These are phyloP conservation scores for Malthinus seriepunctatus DNA, from an alignment of 2,888 invertebrate species.

Conservation along the genomic window DNA sequence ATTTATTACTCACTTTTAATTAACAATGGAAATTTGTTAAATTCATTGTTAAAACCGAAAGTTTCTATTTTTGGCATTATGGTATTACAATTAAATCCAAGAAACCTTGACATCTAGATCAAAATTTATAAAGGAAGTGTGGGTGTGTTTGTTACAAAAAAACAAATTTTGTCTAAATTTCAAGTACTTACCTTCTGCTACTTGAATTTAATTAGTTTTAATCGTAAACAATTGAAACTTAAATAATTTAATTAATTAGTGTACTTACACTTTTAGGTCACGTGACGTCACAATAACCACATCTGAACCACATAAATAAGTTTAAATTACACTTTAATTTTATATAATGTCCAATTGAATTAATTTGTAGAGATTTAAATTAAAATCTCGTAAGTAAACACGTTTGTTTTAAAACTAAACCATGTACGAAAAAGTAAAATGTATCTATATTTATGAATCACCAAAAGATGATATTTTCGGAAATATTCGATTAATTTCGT, in stretches of 20 bases:
- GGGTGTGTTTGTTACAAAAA: not conserved
- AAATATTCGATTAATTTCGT: no score
- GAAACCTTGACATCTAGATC: slow-evolving; percentile 5
- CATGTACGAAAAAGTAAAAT: not conserved
- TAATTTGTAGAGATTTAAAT: not conserved
- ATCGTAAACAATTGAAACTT: not conserved
- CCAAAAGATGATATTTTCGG: no score
- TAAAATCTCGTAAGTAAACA: not conserved
- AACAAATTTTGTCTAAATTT: not conserved
- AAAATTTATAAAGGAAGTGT: not conserved
- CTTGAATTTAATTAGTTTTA: not conserved
- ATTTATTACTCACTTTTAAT: no score
- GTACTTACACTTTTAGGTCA: slow-evolving; percentile 2
- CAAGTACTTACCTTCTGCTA: not conserved
- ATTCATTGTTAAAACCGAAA: no score
- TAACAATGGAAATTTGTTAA: no score
- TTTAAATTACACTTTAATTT: not conserved
- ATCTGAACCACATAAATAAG: not conserved
- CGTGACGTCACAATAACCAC: not conserved
- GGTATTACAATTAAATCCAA: not conserved
- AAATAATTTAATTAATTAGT: not conserved
- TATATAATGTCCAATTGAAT: not conserved
- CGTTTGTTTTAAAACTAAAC: not conserved
- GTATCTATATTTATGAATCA: no score
- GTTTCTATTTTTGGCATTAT: no score